A percentile compares a stretch with the other conserved stretches of the same genome.
Evolutionary conservation across 2,113 vertebrate genomes (phyloP).

Genomic region (Proterorhinus semilunaris): DNA sequence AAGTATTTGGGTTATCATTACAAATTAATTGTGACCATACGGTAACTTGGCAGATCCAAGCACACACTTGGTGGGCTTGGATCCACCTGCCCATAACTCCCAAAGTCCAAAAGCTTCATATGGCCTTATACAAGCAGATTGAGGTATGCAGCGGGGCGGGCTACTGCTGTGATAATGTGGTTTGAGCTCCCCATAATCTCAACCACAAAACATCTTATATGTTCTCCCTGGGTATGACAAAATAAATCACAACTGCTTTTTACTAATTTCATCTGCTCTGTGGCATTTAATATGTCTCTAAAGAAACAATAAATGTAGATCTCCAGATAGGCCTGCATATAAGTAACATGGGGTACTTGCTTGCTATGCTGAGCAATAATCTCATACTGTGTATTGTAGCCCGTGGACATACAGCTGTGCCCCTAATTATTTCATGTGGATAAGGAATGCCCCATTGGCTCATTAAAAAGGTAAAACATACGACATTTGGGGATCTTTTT

Average conservation of each 20-base stretch:
- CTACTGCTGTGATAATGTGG: constrained; percentile 11
- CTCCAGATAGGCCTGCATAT: constrained; percentile 12
- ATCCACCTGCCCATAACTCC: constrained; percentile 46
- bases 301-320: constrained; percentile 37
- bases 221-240: background rate
- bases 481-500: constrained; percentile 1
- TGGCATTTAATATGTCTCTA: constrained; percentile 39
- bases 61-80: constrained; percentile 18
- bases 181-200: constrained; percentile 25
- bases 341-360: constrained; percentile 16
- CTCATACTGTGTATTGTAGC: constrained; percentile 2
- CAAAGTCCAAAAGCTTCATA: constrained; percentile 34
- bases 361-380: constrained; percentile 17
- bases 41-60: background rate
- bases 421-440: constrained; percentile 48
- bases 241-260: constrained; percentile 14
- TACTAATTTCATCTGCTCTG: constrained; percentile 31
- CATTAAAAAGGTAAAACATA: constrained; percentile 7
- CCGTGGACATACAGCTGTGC: constrained; percentile 26
- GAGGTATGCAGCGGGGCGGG: constrained; percentile 19
- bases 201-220: constrained; percentile 17
- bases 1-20: background rate
- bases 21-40: background rate
- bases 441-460: constrained; percentile 46
- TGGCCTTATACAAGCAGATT: constrained; percentile 9